These are phyloP conservation scores for Pseudomugil gertrudae DNA, from an alignment of 2,797 vertebrate species.

Conservation along the genomic window DNA sequence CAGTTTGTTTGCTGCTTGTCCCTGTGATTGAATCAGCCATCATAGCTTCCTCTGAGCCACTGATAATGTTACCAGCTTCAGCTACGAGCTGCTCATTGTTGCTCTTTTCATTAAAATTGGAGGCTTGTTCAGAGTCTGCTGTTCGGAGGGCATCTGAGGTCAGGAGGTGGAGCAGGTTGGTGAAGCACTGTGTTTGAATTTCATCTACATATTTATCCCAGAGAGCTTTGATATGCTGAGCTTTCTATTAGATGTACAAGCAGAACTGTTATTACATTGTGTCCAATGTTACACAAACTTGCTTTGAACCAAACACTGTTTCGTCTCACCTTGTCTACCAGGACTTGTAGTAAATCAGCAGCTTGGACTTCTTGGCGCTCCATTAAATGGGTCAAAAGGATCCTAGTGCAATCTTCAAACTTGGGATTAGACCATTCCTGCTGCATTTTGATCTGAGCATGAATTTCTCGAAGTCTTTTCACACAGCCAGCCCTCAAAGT, in stretches of 20 bases:
- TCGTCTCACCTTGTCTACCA: slow-evolving; percentile 66
- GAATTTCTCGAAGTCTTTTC: slow-evolving; percentile 69
- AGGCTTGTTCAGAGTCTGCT: slow-evolving; percentile 9
- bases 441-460: slow-evolving; percentile 25
- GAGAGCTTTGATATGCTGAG: slow-evolving; percentile 40
- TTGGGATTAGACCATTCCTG: slow-evolving; percentile 17
- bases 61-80: slow-evolving; percentile 9
- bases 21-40: neutral
- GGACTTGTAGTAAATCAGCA: slow-evolving; percentile 48
- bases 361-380: slow-evolving; percentile 75
- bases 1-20: slow-evolving; percentile 13
- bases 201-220: slow-evolving; percentile 58
- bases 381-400: slow-evolving; percentile 70
- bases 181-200: slow-evolving; percentile 43
- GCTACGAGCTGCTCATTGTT: slow-evolving; percentile 12
- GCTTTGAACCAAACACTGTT: neutral
- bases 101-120: slow-evolving; percentile 17
- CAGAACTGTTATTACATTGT: neutral
- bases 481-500: slow-evolving; percentile 65
- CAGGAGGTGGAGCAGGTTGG: slow-evolving; percentile 64
- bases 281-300: neutral
- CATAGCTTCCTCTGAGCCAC: neutral
- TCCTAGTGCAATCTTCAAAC: slow-evolving; percentile 61
- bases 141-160: slow-evolving; percentile 38
- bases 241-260: slow-evolving; percentile 57